These are phyloP conservation scores for Protosalanx chinensis DNA, from an alignment of 2,797 vertebrate species.

Conservation along the genomic window DNA sequence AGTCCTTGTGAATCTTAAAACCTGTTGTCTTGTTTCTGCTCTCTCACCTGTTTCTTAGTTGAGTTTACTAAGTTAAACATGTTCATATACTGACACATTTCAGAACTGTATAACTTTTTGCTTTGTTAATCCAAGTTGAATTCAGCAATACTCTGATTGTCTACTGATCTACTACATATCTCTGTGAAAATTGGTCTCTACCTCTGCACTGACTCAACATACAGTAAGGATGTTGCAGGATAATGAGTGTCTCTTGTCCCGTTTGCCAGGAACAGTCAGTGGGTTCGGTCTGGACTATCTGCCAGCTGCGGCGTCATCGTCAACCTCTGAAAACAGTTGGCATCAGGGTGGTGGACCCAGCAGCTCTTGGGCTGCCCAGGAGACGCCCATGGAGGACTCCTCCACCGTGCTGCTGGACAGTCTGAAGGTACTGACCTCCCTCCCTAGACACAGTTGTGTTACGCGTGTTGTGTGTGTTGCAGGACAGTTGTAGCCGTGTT, in stretches of 20 bases:
- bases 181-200: no score
- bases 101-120: no score
- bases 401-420: constrained; percentile 93
- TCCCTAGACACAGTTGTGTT: background rate
- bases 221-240: background rate
- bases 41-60: background rate
- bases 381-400: constrained; percentile 89
- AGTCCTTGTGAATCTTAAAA: background rate
- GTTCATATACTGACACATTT: no score
- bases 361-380: constrained; percentile 88
- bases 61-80: no score
- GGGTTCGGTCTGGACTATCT: constrained; percentile 94
- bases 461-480: background rate
- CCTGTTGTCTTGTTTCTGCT: background rate
- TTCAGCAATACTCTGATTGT: no score
- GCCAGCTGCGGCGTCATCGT: constrained; percentile 74
- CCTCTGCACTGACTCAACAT: no score
- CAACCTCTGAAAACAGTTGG: constrained; percentile 87
- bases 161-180: no score
- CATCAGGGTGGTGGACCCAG: constrained; percentile 79
- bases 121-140: no score
- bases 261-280: constrained; percentile 70
- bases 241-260: constrained; percentile 9
- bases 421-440: constrained; percentile 81
- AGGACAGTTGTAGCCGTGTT: background rate